Conservation (phyloP, 2,113 vertebrate species). For the Cercocebus atys region DNA sequence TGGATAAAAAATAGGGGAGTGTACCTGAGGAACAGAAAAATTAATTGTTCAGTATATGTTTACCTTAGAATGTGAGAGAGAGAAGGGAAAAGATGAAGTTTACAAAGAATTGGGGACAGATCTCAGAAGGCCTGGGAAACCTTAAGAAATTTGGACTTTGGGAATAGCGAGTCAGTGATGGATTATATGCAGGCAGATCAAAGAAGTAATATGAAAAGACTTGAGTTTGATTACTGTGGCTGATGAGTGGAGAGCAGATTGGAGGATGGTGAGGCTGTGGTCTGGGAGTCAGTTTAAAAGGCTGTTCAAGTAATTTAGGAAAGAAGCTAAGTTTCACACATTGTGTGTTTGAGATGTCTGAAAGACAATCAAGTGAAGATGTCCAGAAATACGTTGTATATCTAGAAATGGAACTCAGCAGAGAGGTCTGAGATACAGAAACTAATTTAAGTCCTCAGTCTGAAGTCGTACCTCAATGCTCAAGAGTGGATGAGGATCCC, state of each 20-base stretch:
- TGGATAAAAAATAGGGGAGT: neutral
- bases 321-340: neutral
- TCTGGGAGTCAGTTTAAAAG: neutral
- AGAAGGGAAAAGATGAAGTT: neutral
- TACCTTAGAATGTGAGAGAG: neutral
- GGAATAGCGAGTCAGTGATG: neutral
- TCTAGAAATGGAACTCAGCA: neutral
- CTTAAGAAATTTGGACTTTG: neutral
- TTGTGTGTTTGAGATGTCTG: neutral
- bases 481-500: neutral
- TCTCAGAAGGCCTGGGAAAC: neutral
- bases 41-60: neutral
- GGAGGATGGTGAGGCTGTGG: neutral
- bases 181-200: neutral
- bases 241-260: neutral
- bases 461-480: neutral
- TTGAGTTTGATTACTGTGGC: neutral
- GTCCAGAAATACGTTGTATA: neutral
- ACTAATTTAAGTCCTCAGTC: neutral
- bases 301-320: neutral
- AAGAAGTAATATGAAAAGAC: neutral
- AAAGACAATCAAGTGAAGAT: conserved; percentile 1
- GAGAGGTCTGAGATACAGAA: neutral
- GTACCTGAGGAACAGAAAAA: neutral
- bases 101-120: neutral